Evolutionary conservation across 2,113 vertebrate genomes (phyloP).

Genomic region (Mustela lutreola): DNA sequence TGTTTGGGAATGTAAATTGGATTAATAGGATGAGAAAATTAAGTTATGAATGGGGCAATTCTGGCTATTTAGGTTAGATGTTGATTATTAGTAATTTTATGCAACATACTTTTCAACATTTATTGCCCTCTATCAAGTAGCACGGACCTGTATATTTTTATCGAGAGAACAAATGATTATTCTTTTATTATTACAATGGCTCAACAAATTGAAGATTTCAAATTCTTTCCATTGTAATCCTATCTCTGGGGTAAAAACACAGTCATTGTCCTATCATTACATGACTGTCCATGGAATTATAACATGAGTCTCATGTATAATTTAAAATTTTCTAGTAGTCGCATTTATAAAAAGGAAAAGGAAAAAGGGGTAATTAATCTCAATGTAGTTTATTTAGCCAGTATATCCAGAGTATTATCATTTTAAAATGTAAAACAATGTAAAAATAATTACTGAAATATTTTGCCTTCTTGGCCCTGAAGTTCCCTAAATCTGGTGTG

Average conservation of each 20-base stretch:
- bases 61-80: background rate
- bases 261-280: background rate
- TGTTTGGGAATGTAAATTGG: background rate
- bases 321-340: background rate
- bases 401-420: background rate
- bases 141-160: conserved; percentile 29
- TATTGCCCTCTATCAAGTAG: background rate
- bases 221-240: conserved; percentile 57
- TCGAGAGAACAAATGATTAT: conserved; percentile 1
- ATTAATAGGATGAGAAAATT: conserved; percentile 23
- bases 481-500: background rate
- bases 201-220: conserved; percentile 50
- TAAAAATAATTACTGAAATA: background rate
- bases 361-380: background rate
- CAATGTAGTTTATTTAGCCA: conserved; percentile 2
- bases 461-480: background rate
- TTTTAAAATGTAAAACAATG: background rate
- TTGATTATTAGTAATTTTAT: background rate
- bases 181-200: conserved; percentile 31
- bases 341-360: conserved; percentile 40
- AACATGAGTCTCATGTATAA: background rate
- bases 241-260: background rate
- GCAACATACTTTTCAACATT: background rate
- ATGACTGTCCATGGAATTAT: background rate
- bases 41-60: background rate